Base-by-base conservation (phyloP, 2,888 invertebrate species). In the Philopedon plagiatum region DNA sequence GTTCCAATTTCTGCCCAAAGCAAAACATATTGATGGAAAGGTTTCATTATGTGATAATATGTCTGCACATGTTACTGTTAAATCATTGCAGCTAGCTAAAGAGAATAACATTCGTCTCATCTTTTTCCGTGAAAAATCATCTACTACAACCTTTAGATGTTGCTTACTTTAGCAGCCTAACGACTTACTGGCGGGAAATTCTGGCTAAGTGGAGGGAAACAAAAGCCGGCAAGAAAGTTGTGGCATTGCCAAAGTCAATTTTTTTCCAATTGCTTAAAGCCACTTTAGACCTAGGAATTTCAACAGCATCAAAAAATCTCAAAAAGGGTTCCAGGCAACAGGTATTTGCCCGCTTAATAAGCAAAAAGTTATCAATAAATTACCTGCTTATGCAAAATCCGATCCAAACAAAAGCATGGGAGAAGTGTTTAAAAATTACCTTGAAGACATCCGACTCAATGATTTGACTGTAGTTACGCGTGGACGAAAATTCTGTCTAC, bases 131-230 rank as follows among this genome's bases (percentile, higher is more conserved):
- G 4, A 3, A 5, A 26, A 7, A 3, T 26, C 26, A 26, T 26
- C 7, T 3, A 7, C 7, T 26, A 7, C 32, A 29, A 34, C 64
- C 64, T 23, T 29, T 64, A 29, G 64, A 64, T 64, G 64, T 64
- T 64, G 64, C 23, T 58, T 64, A 64, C 21, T 64, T 64, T 32
- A 23, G 56, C 9, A 54, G 54, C 54, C 37, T 64, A 34, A 64
- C 60, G 57, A 64, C 8, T 5, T 58, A 26, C 26, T 26, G 26
- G 26, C 26, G 26, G 7, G 26, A 26, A 26, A 26, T 26, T 26
- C 7, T 26, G 7, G 26, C 26, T 3, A 26, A 26, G 7, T 26
- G 26, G 7, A 26, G 26, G 7, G 26, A 26, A 7, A 26, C 26
- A 26, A 26, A 26, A 26, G 7, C 4, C 7, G 26, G 26, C 3